Base-by-base conservation (phyloP, 2,888 invertebrate species). In the Eupelmus urozonus region DNA sequence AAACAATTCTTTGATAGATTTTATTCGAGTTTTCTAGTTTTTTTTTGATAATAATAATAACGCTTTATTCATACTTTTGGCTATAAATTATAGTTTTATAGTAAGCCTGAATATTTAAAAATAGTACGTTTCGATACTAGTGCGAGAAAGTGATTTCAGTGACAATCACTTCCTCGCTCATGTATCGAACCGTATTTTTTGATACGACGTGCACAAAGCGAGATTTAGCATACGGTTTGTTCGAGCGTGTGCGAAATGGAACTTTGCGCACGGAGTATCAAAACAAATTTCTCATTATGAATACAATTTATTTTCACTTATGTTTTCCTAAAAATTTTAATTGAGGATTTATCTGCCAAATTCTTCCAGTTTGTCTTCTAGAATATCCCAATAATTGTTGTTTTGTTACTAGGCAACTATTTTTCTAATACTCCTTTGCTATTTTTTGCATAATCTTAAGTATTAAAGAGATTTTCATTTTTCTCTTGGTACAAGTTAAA, bases 351-450 rank as follows among this genome's bases (percentile, higher is more conserved):
- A 72, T 66, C 42, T 72, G 9, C 62, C 23, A 40, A 72, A 75
- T 66, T 75, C 78, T 79, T 79, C 75, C 75, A 75, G 2, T 45
- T 40, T 51, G 78, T 79, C 78, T 79, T 79, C 78, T 75, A 51
- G n/a, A 53, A 66, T 60, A 29, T 55, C 2, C 42, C 16, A 25
- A 27, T 42, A 65, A 60, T 75, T 45, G 1, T 60, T 66, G 42
- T 67, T 77, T 71, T 63, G 11, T 76, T 76, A 63, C n/a, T 60
- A 40, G 20, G n/a, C 18, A 59, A 69, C 20, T 42, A 23, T 57
- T 18, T 59, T 66, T 60, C 29, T 74, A 49, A 66, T 51, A 53
- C n/a, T n/a, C n/a, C 60, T 49, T 57, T 65, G 25, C 29, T 45
- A 57, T 34, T 62, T 27, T 53, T 45, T 71, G 45, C 29, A 63